Base-by-base conservation (phyloP, 2,113 vertebrate genomes). In the Solenodon paradoxus region DNA sequence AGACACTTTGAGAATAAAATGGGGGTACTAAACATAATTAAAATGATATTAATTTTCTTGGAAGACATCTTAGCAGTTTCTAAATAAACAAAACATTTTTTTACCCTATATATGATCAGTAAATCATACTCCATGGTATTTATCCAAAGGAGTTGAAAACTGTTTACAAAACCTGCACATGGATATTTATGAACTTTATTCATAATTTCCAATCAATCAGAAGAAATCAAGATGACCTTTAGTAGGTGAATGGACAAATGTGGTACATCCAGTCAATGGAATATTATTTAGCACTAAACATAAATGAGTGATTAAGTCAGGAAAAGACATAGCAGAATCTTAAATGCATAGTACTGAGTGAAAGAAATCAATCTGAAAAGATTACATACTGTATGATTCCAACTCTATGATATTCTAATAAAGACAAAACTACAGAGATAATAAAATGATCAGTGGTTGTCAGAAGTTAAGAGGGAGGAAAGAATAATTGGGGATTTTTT, bases 41-140 rank as follows among this genome's bases (percentile, higher is more conserved):
- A 92, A 97, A 85, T 88, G 16, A 35, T 59, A 26, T 83, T 45
- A 42, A 83, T 88, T 87, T 71, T 89, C 84, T 80, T 88, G 35
- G 86, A 95, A 77, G 59, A 69, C 57, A 55, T 49, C 42, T 84
- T 92, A 71, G 88, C 81, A 64, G 30, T 79, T 94, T 95, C 59
- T 64, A 77, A 84, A 77, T 20, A 68, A 61, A 45, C 81, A 77
- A 85, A 95, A 88, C 66, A 77, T 84, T 59, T 5, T 45, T 28
- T 59, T 91, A 30, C 30, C 32, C 9, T 80, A 26, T n/a, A n/a
- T n/a, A n/a, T n/a, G n/a, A n/a, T n/a, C n/a, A n/a, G n/a, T n/a
- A n/a, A n/a, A n/a, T n/a, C n/a, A n/a, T n/a, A n/a, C n/a, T n/a
- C n/a, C n/a, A n/a, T 87, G 30, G 30, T 59, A 22, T 74, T 92